Evolutionary conservation across 2,113 vertebrate species (phyloP).

Genomic region (Phodopus roborovskii): DNA sequence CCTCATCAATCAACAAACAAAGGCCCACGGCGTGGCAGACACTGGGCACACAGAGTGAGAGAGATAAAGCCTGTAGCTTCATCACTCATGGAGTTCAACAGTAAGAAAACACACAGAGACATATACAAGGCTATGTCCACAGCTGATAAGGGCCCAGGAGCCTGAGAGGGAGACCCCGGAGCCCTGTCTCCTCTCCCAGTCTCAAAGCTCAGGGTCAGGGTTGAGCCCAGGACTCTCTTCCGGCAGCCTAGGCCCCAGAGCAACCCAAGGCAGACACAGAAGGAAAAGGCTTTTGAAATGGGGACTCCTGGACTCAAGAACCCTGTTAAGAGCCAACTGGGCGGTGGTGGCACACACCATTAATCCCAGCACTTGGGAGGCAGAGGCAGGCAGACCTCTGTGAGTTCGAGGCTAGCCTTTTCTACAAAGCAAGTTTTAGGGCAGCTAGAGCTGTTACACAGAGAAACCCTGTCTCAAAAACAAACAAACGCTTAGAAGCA

Average conservation of each 20-base stretch:
- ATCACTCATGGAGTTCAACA: background rate
- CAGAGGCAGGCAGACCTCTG: background rate
- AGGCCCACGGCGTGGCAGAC: background rate
- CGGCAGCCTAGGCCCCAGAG: background rate
- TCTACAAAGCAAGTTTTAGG: background rate
- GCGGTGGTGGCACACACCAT: background rate
- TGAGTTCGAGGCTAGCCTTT: background rate
- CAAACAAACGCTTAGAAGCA: background rate
- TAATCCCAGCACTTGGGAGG: background rate
- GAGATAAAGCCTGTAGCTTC: background rate
- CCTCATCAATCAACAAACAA: background rate
- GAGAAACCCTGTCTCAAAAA: background rate
- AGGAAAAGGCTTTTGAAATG: background rate
- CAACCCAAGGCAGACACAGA: too few relatives aligned
- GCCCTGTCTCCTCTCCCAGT: too few relatives aligned
- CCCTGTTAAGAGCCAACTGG: background rate
- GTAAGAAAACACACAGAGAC: background rate
- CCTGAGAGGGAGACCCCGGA: background rate
- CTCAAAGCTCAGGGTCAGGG: background rate
- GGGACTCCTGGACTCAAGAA: background rate
- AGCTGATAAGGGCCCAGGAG: background rate
- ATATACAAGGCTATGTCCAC: background rate
- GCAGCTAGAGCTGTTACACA: background rate
- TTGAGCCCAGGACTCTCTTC: background rate
- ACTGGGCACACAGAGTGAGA: fast-evolving